Evolutionary conservation across 2,888 invertebrate genomes (phyloP).

Genomic region (Andrena dorsata): DNA sequence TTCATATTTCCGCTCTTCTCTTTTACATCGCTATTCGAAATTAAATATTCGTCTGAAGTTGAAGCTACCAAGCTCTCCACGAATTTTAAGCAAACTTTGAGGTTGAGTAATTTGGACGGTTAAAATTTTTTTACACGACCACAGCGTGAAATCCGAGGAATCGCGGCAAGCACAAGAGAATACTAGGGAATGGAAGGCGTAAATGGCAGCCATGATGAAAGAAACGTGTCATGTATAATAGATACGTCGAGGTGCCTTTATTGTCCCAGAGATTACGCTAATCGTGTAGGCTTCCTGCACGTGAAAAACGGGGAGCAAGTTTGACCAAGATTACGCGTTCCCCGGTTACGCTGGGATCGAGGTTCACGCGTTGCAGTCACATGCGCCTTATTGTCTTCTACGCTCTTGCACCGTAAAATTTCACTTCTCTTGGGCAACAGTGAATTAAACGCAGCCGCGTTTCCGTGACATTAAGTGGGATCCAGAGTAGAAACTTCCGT

Average conservation of each 20-base stretch:
- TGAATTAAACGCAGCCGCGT: slow-evolving; percentile 19
- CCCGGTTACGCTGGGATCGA: not conserved
- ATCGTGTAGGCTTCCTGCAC: slow-evolving; percentile 31
- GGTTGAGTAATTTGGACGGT: not conserved
- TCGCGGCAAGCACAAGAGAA: not conserved
- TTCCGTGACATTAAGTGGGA: slow-evolving; percentile 4
- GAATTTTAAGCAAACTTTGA: no score
- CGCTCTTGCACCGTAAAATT: slow-evolving; percentile 35
- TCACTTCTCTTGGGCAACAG: slow-evolving; percentile 31
- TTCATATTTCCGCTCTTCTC: not conserved
- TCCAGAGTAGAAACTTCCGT: slow-evolving; percentile 8
- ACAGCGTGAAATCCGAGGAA: not conserved
- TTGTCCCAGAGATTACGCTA: slow-evolving; percentile 46
- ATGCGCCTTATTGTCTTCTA: slow-evolving; percentile 24
- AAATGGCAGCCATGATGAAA: slow-evolving; percentile 28
- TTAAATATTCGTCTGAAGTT: no score
- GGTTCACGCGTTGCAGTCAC: not conserved
- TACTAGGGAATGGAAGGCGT: slow-evolving; percentile 13
- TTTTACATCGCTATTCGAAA: no score
- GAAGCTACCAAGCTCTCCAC: no score
- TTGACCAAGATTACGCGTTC: slow-evolving; percentile 24
- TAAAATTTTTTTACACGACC: not conserved
- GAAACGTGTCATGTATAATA: slow-evolving; percentile 35
- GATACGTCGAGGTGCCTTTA: slow-evolving; percentile 46
- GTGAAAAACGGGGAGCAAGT: slow-evolving; percentile 23